Evolutionary conservation across 2,113 vertebrate genomes (phyloP), one percentile per base, ranked within the genome.

Genomic region (Labeo rohita): DNA sequence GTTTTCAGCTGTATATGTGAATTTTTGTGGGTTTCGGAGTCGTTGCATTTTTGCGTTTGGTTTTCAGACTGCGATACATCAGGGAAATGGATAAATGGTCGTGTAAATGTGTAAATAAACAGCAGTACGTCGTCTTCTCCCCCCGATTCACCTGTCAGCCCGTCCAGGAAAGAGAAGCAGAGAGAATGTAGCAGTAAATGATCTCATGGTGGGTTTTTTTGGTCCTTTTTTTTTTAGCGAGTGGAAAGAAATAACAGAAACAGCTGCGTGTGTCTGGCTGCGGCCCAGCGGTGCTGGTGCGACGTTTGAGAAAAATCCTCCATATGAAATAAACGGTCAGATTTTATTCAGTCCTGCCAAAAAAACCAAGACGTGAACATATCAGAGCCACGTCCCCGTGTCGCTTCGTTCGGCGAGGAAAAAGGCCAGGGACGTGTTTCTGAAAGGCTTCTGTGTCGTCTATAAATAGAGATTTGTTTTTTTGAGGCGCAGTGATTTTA

Each of bases 221-320:
- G 6, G 13, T 13, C 28, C 39, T 4, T 39, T 3, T 66, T 66
- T 78, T 56, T 78, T 18, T 11, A 16, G 23, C 36, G 77, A 81
- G 73, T 28, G 49, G 28, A 36, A 79, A 72, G 50, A 70, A 83
- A 49, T 59, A 45, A 66, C 73, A 75, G 82, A 90, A 88, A 77
- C 88, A 88, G 84, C 88, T 91, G 90, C 75, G 88, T 84, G 87
- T 80, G 43, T 84, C 9, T 88, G 78, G 85, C 87, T 79, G 50
- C 80, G 79, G 36, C 52, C 52, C 77, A 79, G 54, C 36, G 36
- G 16, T 23, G 81, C 85, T 83, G 70, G 39, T 68, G 54, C 4
- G 72, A 74, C 84, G 70, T 65, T 90, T 43, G 61, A 84, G 78
- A 49, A 73, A 83, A 82, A 87, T 80, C 56, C 59, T 9, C 13